These are phyloP conservation scores for Hemiprocne comata DNA, from an alignment of 2,113 vertebrate genomes.

Conservation along the genomic window DNA sequence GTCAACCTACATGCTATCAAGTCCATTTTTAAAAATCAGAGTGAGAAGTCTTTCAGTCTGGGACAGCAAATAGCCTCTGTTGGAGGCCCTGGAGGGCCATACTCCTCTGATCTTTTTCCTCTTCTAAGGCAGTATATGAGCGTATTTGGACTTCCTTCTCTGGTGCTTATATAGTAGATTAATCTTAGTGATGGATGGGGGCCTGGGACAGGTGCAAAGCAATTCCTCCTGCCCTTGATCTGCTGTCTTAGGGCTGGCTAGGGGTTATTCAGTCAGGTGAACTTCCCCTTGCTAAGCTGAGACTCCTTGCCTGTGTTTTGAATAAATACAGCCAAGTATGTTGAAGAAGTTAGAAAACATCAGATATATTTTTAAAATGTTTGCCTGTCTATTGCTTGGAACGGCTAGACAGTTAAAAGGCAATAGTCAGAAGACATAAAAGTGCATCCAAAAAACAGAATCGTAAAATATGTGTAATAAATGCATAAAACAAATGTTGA, in stretches of 20 bases:
- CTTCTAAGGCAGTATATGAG: background rate
- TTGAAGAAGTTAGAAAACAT: background rate
- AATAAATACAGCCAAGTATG: background rate
- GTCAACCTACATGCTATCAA: background rate
- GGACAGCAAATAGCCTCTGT: background rate
- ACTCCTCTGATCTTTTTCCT: background rate
- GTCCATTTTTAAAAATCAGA: background rate
- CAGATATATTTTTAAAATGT: background rate
- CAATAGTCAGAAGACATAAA: background rate
- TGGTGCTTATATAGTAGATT: background rate
- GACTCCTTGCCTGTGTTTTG: background rate
- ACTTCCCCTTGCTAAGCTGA: background rate
- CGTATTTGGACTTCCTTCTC: background rate
- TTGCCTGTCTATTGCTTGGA: background rate
- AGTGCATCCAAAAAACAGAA: background rate
- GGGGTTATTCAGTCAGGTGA: background rate
- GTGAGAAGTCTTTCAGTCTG: background rate
- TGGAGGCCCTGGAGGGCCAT: background rate
- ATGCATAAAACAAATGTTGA: background rate
- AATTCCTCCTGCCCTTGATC: background rate
- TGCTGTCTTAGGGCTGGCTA: background rate
- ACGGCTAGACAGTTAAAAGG: background rate
- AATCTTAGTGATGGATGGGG: background rate
- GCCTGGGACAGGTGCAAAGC: background rate
- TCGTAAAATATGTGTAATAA: background rate